phyloP scores from a whole-genome alignment of 2,113 vertebrate species.

The Ictidomys tridecemlineatus region DNA sequence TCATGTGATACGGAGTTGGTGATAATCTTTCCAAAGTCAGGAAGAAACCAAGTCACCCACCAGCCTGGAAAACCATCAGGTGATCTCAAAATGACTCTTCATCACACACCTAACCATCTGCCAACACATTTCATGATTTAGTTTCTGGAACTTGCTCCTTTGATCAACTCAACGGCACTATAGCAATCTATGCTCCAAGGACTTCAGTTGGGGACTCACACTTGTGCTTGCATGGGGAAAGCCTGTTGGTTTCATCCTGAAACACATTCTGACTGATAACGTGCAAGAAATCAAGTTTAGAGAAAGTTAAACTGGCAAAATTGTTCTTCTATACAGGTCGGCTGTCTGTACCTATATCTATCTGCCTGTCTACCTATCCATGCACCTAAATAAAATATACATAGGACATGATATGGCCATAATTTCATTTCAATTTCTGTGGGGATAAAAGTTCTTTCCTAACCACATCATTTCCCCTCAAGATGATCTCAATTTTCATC shows the following conservation, averaged over 20 bases:
- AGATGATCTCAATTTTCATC: constrained; percentile 65
- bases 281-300: not conserved
- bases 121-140: not conserved
- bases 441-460: constrained; percentile 54
- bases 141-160: not conserved
- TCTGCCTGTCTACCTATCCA: not conserved
- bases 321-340: not conserved
- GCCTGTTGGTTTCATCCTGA: not conserved
- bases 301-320: not conserved
- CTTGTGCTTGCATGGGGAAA: rapidly evolving
- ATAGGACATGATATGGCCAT: not conserved
- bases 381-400: not conserved
- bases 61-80: not conserved
- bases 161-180: not conserved
- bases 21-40: constrained; percentile 1
- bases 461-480: not conserved
- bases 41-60: constrained; percentile 30
- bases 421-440: not conserved
- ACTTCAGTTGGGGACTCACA: not conserved
- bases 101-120: not conserved
- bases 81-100: not conserved
- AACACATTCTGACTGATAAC: not conserved
- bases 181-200: not conserved
- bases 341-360: not conserved
- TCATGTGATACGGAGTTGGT: rapidly evolving